Conservation (phyloP, 2,888 invertebrate genomes). For the Acleris laterana region DNA sequence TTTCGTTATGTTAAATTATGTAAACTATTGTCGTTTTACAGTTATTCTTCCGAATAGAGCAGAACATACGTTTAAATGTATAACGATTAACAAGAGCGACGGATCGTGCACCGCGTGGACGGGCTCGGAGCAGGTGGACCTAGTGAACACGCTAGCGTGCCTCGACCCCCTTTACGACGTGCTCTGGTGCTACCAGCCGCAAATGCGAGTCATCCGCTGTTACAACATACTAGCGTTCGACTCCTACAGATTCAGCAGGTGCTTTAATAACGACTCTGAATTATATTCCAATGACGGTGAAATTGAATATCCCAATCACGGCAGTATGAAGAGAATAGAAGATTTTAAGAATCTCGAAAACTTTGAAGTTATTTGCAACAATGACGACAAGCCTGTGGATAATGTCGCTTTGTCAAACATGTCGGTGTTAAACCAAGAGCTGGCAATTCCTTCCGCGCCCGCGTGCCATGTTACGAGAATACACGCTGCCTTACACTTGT, state of each 20-base stretch:
- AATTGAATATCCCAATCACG: slow-evolving; percentile 71
- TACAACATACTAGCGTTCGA: slow-evolving; percentile 94
- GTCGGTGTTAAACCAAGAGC: slow-evolving; percentile 91
- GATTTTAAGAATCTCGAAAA: slow-evolving; percentile 72
- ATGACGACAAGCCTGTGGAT: slow-evolving; percentile 58
- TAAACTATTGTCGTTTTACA: slow-evolving; percentile 60
- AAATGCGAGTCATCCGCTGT: slow-evolving; percentile 86
- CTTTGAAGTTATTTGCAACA: slow-evolving; percentile 62
- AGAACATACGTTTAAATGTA: slow-evolving; percentile 92
- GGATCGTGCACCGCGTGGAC: slow-evolving; percentile 94
- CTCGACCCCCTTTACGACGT: slow-evolving; percentile 97
- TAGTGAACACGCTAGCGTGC: slow-evolving; percentile 90
- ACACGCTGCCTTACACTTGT: slow-evolving; percentile 94
- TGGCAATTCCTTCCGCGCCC: slow-evolving; percentile 90
- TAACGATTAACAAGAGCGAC: slow-evolving; percentile 95
- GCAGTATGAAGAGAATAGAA: slow-evolving; percentile 71
- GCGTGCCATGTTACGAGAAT: slow-evolving; percentile 90
- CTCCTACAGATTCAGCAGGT: slow-evolving; percentile 76
- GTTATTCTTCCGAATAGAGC: slow-evolving; percentile 93
- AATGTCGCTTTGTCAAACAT: slow-evolving; percentile 70
- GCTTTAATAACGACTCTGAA: slow-evolving; percentile 65
- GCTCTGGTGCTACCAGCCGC: slow-evolving; percentile 94
- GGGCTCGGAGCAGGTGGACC: slow-evolving; percentile 92
- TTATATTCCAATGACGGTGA: slow-evolving; percentile 54
- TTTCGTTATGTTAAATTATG: slow-evolving; percentile 47